Evolutionary conservation across 2,113 vertebrate species (phyloP), one percentile per base, ranked within the genome.

Genomic region (Lycocorax pyrrhopterus): DNA sequence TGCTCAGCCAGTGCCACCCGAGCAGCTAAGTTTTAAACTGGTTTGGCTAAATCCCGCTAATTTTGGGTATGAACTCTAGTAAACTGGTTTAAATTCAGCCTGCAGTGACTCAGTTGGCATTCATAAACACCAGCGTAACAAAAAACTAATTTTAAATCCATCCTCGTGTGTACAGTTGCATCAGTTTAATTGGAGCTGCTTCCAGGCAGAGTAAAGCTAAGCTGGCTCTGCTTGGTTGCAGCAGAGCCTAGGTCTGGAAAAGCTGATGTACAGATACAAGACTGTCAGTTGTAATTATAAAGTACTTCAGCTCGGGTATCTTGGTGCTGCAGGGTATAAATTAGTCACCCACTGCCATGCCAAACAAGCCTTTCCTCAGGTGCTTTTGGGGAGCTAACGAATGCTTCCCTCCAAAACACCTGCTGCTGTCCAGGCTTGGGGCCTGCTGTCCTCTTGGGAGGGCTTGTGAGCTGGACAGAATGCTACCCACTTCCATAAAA

Each of bases 11-110:
- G 41, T 6, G 0, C 33, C 9, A 1, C 43, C 23, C 69, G 75
- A 20, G 2, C 64, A 37, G 60, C 1, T 2, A 59, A 22, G 20
- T 60, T 95, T 92, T 87, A 60, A 94, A 82, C 77, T 17, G 12
- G 37, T 91, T 84, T 1, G 5, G 66, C 9, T 93, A 89, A 95
- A 89, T 32, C n/a, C 26, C 0, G 0, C 46, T 86, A 80, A 92
- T 86, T 95, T 91, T 90, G 89, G 58, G 62, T 74, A 71, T 86
- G 94, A 96, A 94, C 88, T 91, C 85, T 3, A 74, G 79, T 90
- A 95, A 95, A 86, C 85, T 71, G 82, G 76, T 95, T 96, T 93
- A 96, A 96, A 94, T 94, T 88, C 90, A 84, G 79, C 64, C 79
- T 52, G 19, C 3, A 2, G 43, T 96, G 91, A 95, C 64, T 96